Conservation (phyloP, 2,113 vertebrate species). For the Athene cunicularia region DNA sequence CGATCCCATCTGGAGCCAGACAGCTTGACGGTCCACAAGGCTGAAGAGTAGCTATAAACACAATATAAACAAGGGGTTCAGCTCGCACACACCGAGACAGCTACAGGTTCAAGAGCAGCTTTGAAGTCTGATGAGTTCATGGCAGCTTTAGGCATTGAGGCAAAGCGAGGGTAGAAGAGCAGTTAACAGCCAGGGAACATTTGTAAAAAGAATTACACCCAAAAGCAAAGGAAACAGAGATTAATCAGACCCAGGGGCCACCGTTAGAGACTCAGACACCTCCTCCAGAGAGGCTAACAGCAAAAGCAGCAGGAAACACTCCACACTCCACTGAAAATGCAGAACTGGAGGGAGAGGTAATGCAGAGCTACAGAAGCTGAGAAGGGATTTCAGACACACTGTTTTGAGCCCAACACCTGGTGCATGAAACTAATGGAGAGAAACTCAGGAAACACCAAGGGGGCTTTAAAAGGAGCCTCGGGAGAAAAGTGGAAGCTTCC, state of each 20-base stretch:
- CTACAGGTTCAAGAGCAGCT: not conserved
- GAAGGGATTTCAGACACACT: not conserved
- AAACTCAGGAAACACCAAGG: not conserved
- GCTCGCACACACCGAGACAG: not conserved
- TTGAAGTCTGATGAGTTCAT: not conserved
- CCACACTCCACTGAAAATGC: not conserved
- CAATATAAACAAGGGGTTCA: not conserved
- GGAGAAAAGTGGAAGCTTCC: not conserved
- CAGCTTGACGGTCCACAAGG: fast-evolving
- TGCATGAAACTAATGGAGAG: not conserved
- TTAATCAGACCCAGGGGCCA: not conserved
- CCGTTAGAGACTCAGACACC: not conserved
- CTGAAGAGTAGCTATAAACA: not conserved
- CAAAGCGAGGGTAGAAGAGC: not conserved
- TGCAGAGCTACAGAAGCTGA: not conserved
- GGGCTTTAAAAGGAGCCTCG: conserved; percentile 20
- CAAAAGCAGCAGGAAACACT: conserved; percentile 20
- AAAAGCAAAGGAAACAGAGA: not conserved
- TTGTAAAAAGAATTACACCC: conserved; percentile 6
- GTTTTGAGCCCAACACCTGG: conserved; percentile 31
- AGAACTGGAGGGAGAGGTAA: not conserved
- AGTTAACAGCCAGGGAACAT: not conserved
- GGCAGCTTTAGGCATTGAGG: not conserved
- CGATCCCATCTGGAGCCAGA: not conserved
- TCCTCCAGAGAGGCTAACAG: not conserved